Evolutionary conservation across 1,140 invertebrate genomes (phyloP).

Genomic region (Solenopsis invicta): DNA sequence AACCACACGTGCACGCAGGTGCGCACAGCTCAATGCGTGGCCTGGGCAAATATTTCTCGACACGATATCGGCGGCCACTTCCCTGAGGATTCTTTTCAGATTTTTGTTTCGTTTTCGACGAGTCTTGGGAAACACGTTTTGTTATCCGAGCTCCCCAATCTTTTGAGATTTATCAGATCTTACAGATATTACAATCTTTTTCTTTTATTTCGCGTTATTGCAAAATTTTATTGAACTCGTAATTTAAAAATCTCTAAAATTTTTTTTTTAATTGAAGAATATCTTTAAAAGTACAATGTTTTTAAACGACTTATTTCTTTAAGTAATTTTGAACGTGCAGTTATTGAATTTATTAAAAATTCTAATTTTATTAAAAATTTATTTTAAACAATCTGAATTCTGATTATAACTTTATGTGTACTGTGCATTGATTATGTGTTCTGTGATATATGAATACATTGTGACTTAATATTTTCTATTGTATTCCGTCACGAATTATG

Average conservation of each 20-base stretch:
- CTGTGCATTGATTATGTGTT: too few relatives aligned
- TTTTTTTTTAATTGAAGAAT: background rate
- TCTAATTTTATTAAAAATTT: background rate
- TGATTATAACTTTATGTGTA: background rate
- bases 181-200: background rate
- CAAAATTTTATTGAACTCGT: background rate
- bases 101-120: constrained; percentile 6
- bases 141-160: background rate
- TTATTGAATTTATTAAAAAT: background rate
- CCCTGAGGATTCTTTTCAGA: background rate
- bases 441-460: background rate
- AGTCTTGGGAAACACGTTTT: constrained; percentile 6
- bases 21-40: constrained; percentile 28
- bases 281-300: background rate
- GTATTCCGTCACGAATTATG: background rate
- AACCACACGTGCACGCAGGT: constrained; percentile 51
- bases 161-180: background rate
- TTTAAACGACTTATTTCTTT: background rate
- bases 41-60: constrained; percentile 61
- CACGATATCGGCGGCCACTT: background rate
- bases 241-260: background rate
- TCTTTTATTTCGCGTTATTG: constrained; percentile 2
- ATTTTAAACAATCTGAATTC: background rate
- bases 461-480: background rate
- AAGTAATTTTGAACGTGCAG: background rate